Conservation (phyloP, 2,797 vertebrate genomes). For the Meriones psammophilus region DNA sequence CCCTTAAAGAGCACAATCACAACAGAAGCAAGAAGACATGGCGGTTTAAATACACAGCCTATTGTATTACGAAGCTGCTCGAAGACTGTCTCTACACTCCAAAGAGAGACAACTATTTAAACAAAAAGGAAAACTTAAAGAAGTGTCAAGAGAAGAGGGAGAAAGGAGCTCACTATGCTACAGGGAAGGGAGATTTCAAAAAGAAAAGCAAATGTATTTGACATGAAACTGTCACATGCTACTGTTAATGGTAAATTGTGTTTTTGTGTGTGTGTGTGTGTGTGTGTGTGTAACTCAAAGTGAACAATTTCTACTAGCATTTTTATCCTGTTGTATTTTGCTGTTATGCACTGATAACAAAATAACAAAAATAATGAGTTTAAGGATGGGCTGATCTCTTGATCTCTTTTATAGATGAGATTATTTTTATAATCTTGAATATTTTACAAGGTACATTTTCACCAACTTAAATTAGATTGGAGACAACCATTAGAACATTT, state of each 20-base stretch:
- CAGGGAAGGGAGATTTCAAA: neutral
- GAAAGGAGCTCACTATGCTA: neutral
- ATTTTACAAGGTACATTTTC: neutral
- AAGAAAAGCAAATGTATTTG: neutral
- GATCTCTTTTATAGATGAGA: neutral
- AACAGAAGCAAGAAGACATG: neutral
- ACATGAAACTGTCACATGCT: neutral
- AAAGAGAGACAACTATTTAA: neutral
- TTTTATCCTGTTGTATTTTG: neutral
- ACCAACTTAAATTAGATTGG: neutral
- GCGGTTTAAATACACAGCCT: neutral
- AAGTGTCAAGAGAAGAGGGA: neutral
- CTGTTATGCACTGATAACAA: neutral
- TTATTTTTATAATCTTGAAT: neutral
- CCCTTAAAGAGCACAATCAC: neutral
- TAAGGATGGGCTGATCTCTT: neutral
- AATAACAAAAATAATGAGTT: neutral
- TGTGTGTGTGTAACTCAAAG: neutral
- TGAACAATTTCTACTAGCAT: neutral
- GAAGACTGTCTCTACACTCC: neutral
- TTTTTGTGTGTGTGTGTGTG: neutral
- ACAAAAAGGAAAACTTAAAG: neutral
- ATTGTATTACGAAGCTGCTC: neutral
- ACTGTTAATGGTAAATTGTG: neutral
- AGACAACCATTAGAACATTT: neutral